Conservation (phyloP, 2,888 invertebrate species). For the Andricus curvator region DNA sequence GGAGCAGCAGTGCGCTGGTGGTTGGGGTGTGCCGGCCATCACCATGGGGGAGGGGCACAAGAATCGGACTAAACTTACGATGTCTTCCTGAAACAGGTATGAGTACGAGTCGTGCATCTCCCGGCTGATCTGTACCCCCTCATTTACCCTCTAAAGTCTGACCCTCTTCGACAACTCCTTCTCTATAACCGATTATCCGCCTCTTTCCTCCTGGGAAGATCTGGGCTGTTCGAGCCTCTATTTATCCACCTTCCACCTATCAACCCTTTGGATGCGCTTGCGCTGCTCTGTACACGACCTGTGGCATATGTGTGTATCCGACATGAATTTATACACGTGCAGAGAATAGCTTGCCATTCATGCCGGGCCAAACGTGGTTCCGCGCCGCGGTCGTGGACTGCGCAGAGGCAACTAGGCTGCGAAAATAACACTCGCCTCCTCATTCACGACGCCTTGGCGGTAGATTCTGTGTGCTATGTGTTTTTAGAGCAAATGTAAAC, state of each 20-base stretch:
- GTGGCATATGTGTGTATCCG: slow-evolving; percentile 3
- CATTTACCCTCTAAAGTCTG: background rate
- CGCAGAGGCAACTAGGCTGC: slow-evolving; percentile 48
- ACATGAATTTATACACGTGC: background rate
- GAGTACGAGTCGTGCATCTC: no score
- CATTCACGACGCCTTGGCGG: slow-evolving; percentile 51
- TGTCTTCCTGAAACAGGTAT: no score
- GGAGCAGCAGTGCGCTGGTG: no score
- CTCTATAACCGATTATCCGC: background rate
- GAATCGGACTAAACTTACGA: no score
- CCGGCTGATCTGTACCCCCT: background rate
- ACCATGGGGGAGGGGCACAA: no score
- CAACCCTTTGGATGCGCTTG: slow-evolving; percentile 23
- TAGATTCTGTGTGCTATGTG: background rate
- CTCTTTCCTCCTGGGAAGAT: slow-evolving; percentile 24
- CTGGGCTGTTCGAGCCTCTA: slow-evolving; percentile 25
- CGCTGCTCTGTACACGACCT: slow-evolving; percentile 15
- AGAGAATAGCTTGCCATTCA: slow-evolving; percentile 53
- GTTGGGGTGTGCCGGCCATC: no score
- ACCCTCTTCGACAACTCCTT: background rate
- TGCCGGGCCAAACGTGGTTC: slow-evolving; percentile 48
- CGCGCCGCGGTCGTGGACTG: background rate
- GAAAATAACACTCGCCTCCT: slow-evolving; percentile 55
- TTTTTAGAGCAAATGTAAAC: background rate
- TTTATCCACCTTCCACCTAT: slow-evolving; percentile 25